Conservation (phyloP, 2,113 vertebrate genomes). For the Clupea harengus region DNA sequence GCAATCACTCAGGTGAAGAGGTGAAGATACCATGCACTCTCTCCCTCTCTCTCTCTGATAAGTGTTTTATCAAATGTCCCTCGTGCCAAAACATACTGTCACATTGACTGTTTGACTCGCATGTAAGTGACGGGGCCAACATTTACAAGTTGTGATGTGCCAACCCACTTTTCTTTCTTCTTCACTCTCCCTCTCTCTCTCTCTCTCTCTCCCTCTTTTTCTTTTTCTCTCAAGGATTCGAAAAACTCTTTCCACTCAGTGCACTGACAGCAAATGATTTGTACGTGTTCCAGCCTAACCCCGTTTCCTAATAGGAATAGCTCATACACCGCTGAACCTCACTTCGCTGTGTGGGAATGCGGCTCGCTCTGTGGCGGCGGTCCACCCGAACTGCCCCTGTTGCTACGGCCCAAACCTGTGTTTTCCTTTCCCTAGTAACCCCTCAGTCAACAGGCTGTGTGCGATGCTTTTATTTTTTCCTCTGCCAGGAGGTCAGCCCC, state of each 20-base stretch:
- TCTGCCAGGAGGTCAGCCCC: background rate
- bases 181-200: background rate
- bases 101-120: background rate
- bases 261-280: background rate
- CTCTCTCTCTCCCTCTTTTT: background rate
- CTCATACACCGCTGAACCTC: conserved; percentile 18
- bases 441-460: background rate
- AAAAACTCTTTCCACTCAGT: background rate
- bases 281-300: conserved; percentile 33
- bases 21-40: conserved; percentile 25
- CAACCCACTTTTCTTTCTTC: conserved; percentile 18
- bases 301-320: conserved; percentile 21
- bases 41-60: conserved; percentile 30
- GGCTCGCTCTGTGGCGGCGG: conserved; percentile 13
- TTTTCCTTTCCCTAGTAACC: conserved; percentile 27
- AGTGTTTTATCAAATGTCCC: conserved; percentile 42
- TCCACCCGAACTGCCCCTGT: conserved; percentile 17
- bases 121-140: conserved; percentile 27
- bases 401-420: conserved; percentile 19
- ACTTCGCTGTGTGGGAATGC: conserved; percentile 33
- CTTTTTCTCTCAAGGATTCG: background rate
- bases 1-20: conserved; percentile 5
- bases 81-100: conserved; percentile 33
- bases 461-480: background rate
- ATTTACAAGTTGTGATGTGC: conserved; percentile 32